Evolutionary conservation across 2,113 vertebrate species (phyloP).

Genomic region (Lepus europaeus): DNA sequence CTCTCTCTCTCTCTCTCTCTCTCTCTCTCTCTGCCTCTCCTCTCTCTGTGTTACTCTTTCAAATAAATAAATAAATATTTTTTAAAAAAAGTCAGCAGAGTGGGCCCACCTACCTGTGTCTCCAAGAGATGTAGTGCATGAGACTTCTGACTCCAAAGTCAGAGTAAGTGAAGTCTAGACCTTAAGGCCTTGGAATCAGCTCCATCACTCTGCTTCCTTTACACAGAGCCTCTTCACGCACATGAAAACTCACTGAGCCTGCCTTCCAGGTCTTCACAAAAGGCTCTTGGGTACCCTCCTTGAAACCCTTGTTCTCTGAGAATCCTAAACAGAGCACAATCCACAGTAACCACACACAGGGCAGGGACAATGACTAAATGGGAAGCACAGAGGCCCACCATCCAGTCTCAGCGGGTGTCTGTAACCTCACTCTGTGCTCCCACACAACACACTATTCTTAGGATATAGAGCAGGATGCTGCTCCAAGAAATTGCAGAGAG

Average conservation of each 20-base stretch:
- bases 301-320: constrained; percentile 27
- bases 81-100: neutral
- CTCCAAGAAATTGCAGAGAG: constrained; percentile 36
- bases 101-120: neutral
- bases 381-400: neutral
- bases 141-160: neutral
- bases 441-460: neutral
- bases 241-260: neutral
- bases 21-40: too few relatives aligned
- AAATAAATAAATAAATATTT: too few relatives aligned
- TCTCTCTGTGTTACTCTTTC: too few relatives aligned
- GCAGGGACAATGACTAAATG: neutral
- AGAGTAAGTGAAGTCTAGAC: neutral
- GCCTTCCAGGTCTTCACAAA: constrained; percentile 56
- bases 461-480: neutral
- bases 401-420: neutral
- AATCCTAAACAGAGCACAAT: constrained; percentile 33
- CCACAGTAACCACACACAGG: constrained; percentile 41
- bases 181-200: neutral
- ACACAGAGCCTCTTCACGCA: neutral
- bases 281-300: constrained; percentile 1
- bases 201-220: constrained; percentile 38
- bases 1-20: too few relatives aligned
- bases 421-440: constrained; percentile 12
- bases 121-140: neutral